These are phyloP conservation scores for Lasiurus cinereus DNA, from an alignment of 2,113 vertebrate genomes.

Conservation along the genomic window DNA sequence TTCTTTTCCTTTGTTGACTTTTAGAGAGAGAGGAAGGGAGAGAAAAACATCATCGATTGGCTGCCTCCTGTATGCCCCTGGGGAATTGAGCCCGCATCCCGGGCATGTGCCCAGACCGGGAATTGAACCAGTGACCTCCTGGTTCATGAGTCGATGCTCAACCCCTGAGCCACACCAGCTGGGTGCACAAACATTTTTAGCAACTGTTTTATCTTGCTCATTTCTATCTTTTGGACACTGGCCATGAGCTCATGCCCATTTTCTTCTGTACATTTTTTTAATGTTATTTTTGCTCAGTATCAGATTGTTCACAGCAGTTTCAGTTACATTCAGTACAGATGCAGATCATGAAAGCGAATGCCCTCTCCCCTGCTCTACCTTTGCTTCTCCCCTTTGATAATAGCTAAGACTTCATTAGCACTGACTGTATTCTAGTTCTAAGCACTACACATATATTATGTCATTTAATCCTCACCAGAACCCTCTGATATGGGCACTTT, in stretches of 20 bases:
- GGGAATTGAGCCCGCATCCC: too few relatives aligned
- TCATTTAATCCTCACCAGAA: too few relatives aligned
- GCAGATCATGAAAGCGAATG: neutral
- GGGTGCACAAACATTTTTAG: neutral
- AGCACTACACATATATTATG: neutral
- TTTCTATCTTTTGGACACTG: neutral
- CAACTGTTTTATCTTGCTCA: slow-evolving; percentile 21
- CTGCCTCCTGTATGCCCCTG: too few relatives aligned
- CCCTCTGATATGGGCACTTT: too few relatives aligned
- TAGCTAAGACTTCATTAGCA: neutral
- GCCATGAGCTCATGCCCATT: neutral
- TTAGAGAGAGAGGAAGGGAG: neutral
- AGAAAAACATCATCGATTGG: too few relatives aligned
- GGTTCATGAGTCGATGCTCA: too few relatives aligned
- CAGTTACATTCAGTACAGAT: neutral
- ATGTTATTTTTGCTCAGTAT: neutral
- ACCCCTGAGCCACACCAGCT: neutral
- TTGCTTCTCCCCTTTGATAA: neutral
- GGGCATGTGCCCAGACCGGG: too few relatives aligned
- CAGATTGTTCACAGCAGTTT: neutral
- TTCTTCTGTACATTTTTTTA: neutral
- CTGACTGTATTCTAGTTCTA: neutral
- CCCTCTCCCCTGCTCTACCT: neutral
- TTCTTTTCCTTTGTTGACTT: neutral
- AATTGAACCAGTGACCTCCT: too few relatives aligned